Evolutionary conservation across 2,113 vertebrate species (phyloP).

Genomic region (Mus pahari): DNA sequence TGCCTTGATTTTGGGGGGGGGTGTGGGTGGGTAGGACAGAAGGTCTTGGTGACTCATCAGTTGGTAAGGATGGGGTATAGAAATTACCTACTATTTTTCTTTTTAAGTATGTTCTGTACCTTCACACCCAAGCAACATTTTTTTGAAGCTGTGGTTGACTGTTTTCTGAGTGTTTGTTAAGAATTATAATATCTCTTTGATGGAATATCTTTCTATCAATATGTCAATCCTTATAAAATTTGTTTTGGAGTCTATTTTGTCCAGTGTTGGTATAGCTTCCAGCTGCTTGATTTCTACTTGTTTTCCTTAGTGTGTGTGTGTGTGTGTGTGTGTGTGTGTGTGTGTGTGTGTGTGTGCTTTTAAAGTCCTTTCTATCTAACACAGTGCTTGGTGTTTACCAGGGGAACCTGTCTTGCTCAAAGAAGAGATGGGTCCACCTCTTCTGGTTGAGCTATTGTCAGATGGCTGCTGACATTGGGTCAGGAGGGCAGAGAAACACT

Average conservation of each 20-base stretch:
- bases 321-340: too few relatives aligned
- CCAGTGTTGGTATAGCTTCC: neutral
- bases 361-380: neutral
- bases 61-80: neutral
- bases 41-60: neutral
- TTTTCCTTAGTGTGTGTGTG: too few relatives aligned
- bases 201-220: too few relatives aligned
- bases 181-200: neutral
- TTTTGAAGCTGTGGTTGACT: neutral
- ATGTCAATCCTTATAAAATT: neutral
- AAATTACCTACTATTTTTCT: neutral
- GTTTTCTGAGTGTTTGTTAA: neutral
- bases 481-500: neutral
- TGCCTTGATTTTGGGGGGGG: neutral
- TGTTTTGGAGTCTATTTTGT: neutral
- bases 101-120: neutral
- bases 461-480: neutral
- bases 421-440: neutral
- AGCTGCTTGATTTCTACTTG: neutral
- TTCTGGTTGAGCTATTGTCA: too few relatives aligned
- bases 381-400: neutral
- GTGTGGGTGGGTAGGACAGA: neutral
- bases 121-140: neutral
- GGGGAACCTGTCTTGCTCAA: neutral
- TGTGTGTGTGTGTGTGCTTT: neutral